phyloP scores from a whole-genome alignment of 2,113 vertebrate genomes.

The Empidonax traillii region DNA sequence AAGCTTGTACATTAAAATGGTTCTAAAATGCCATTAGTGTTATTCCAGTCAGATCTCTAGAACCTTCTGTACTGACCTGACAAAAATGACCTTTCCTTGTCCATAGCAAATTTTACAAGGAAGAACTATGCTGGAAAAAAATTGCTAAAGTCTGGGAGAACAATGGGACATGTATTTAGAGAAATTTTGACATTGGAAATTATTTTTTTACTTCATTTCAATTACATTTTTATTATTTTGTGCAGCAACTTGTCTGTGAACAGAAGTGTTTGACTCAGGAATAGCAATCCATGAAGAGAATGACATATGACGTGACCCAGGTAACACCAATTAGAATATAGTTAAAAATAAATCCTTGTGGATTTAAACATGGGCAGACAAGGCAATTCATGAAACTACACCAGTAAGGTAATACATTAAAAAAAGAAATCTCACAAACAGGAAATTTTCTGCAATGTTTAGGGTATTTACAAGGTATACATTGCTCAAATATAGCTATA shows the following conservation, averaged over 20 bases:
- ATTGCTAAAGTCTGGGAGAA: not conserved
- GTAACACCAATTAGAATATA: not conserved
- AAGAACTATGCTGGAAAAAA: not conserved
- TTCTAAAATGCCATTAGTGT: not conserved
- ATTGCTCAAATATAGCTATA: not conserved
- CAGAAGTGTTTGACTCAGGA: not conserved
- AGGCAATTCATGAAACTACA: not conserved
- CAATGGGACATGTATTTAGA: not conserved
- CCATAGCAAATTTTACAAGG: not conserved
- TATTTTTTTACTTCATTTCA: not conserved
- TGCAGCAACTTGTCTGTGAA: fast-evolving
- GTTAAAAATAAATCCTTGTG: not conserved
- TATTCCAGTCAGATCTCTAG: not conserved
- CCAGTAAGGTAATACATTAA: not conserved
- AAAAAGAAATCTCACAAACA: not conserved
- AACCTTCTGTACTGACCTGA: not conserved
- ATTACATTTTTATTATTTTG: not conserved
- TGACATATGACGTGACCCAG: not conserved
- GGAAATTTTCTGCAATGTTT: not conserved
- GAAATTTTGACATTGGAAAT: not conserved
- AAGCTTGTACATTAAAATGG: not conserved
- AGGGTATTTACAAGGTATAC: not conserved
- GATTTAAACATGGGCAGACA: not conserved
- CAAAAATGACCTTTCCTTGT: not conserved
- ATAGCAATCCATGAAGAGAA: not conserved